Base-by-base conservation (phyloP, 2,888 invertebrate species). In the Zaprionus bogoriensis region DNA sequence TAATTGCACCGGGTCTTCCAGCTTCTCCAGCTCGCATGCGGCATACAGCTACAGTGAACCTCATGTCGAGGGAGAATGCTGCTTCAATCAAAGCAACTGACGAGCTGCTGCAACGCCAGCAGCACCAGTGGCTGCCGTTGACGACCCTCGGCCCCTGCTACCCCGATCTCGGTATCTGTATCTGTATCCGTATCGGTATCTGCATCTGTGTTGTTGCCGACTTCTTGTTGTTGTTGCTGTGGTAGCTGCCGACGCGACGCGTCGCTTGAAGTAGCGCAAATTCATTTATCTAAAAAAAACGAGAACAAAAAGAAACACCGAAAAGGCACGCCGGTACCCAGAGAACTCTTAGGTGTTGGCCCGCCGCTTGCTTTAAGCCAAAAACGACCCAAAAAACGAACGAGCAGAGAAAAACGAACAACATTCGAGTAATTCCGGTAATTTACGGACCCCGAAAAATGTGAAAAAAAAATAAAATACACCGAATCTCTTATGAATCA, bases 1-100 rank as follows among this genome's bases (percentile, higher is more conserved):
- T 90, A 90, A 90, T 90, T 90, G 89, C 87, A 71, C 70, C 46
- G 52, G 5, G 51, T 14, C 27, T 25, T 5, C 7, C 42, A 41
- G 25, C 25, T n/a, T 41, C 22, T 6, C 5, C n/a, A 10, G 19
- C 52, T 47, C 22, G 55, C 55, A 39, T 41, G 42, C 51, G 17
- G 19, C 25, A 19, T 27, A 14, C 14, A 46, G 14, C 10, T 27
- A 9, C 27, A 27, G 36, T 36, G n/a, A n/a, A n/a, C 17, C 36
- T 12, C 22, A 20, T 44, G 42, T 22, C 22, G 20, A 36, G 9
- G 23, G 12, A 44, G 14, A 20, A 19, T 17, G 78, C 81, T 19
- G 68, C 81, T 81, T 84, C 84, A 87, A 87, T 87, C 87, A 84
- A 73, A 76, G 67, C 70, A 50, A 74, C 80, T 83, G 82, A 78